These are phyloP conservation scores for Lepidochitona cinerea DNA, from an alignment of 2,888 invertebrate species.

Conservation along the genomic window DNA sequence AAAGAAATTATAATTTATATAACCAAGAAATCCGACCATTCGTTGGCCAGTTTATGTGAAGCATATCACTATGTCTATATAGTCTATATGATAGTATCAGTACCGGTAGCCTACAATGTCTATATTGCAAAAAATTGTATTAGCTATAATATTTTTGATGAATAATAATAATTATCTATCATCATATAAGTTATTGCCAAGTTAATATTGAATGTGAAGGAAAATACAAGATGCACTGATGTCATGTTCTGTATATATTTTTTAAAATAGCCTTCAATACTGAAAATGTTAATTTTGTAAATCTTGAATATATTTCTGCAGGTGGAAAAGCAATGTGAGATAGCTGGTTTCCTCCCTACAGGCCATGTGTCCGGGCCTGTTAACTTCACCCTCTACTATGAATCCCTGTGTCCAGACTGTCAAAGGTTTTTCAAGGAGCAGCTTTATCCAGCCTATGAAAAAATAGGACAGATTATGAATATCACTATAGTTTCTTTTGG, in stretches of 20 bases:
- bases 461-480: slow-evolving; percentile 56
- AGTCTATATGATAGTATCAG: too few relatives aligned
- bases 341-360: not conserved
- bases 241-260: not conserved
- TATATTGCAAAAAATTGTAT: too few relatives aligned
- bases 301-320: not conserved
- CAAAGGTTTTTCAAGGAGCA: slow-evolving; percentile 52
- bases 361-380: slow-evolving; percentile 40
- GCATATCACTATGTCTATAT: too few relatives aligned
- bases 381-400: slow-evolving; percentile 63
- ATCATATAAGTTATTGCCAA: not conserved
- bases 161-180: too few relatives aligned
- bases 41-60: too few relatives aligned
- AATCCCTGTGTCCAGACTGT: slow-evolving; percentile 67
- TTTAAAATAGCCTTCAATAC: not conserved
- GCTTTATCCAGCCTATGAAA: slow-evolving; percentile 50
- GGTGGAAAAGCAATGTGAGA: slow-evolving; percentile 20
- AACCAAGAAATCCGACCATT: too few relatives aligned
- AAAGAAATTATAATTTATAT: too few relatives aligned
- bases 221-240: not conserved
- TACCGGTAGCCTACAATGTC: too few relatives aligned
- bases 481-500: slow-evolving; percentile 67
- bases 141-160: too few relatives aligned
- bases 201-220: not conserved
- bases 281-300: not conserved